Percentiles rank a stretch among this genome's conserved stretches.
Conservation (phyloP, 2,113 vertebrate species). For the Cinclus mexicanus region DNA sequence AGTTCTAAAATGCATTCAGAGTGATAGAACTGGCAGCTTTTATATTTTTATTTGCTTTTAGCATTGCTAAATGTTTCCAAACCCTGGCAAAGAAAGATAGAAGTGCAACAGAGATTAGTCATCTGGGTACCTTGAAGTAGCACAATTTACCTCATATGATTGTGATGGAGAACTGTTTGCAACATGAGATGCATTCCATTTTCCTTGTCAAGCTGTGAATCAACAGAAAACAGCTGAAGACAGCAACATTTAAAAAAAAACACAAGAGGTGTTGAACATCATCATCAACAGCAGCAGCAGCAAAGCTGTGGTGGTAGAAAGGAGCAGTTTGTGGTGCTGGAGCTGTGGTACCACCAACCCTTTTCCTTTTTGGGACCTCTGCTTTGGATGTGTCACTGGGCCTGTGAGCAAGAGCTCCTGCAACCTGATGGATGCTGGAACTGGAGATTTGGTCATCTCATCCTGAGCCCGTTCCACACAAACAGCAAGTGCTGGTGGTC, state of each 20-base stretch:
- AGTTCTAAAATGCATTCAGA: conserved; percentile 33
- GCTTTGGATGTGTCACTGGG: accelerated
- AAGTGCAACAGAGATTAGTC: conserved; percentile 11
- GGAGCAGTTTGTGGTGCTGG: neutral
- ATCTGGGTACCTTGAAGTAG: neutral
- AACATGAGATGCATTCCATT: neutral
- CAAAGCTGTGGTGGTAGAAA: neutral
- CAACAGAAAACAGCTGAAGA: neutral
- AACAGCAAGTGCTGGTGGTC: neutral
- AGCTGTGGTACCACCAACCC: neutral
- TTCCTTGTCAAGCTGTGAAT: neutral
- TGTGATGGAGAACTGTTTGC: neutral
- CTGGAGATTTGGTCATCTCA: neutral
- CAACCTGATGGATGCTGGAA: neutral
- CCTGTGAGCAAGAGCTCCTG: neutral
- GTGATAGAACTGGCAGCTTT: conserved; percentile 23
- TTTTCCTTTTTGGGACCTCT: neutral
- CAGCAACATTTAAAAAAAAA: neutral
- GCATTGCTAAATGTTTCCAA: conserved; percentile 10
- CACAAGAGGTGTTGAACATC: too few relatives aligned
- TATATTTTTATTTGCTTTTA: conserved; percentile 39
- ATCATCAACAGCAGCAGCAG: accelerated
- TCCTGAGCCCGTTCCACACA: accelerated
- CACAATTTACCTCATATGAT: neutral
- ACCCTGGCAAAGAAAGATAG: neutral